These are phyloP conservation scores for Polydrusus cervinus DNA, from an alignment of 2,888 invertebrate species.

Conservation along the genomic window DNA sequence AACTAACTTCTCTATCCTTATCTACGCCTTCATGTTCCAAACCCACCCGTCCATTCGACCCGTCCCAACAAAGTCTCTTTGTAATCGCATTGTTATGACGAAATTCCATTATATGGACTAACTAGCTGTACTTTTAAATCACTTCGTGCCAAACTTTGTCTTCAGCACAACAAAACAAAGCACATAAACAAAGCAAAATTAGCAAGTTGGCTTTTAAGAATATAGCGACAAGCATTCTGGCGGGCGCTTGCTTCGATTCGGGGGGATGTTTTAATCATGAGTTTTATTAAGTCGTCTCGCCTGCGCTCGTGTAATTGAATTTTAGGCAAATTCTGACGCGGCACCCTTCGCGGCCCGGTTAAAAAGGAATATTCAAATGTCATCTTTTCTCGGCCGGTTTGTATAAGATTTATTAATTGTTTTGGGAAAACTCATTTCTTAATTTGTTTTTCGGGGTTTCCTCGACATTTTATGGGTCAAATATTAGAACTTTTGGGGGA, in stretches of 20 bases:
- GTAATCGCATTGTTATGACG: slow-evolving; percentile 9
- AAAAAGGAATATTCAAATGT: slow-evolving; percentile 59
- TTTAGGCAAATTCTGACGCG: slow-evolving; percentile 62
- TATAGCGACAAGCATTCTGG: slow-evolving; percentile 46
- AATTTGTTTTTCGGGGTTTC: slow-evolving; percentile 24
- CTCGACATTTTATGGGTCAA: slow-evolving; percentile 23
- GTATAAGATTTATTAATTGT: slow-evolving; percentile 58
- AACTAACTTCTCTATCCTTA: too few relatives aligned
- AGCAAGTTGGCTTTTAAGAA: slow-evolving; percentile 50
- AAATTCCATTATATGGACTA: slow-evolving; percentile 25
- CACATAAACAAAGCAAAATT: slow-evolving; percentile 42
- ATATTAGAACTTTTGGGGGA: slow-evolving; percentile 54
- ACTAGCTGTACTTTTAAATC: slow-evolving; percentile 36
- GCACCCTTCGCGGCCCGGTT: slow-evolving; percentile 61
- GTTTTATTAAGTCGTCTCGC: slow-evolving; percentile 66
- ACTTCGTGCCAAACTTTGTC: slow-evolving; percentile 36
- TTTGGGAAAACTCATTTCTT: slow-evolving; percentile 41
- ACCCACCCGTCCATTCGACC: not conserved
- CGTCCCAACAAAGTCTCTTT: not conserved
- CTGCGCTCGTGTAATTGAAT: slow-evolving; percentile 63
- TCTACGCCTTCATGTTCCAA: too few relatives aligned
- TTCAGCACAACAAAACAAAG: slow-evolving; percentile 35
- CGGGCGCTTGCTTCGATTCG: slow-evolving; percentile 40
- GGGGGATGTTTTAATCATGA: slow-evolving; percentile 67
- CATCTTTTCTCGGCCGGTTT: slow-evolving; percentile 52